Evolutionary conservation across 2,888 invertebrate species (phyloP).

Genomic region (Drosophila kuntzei): DNA sequence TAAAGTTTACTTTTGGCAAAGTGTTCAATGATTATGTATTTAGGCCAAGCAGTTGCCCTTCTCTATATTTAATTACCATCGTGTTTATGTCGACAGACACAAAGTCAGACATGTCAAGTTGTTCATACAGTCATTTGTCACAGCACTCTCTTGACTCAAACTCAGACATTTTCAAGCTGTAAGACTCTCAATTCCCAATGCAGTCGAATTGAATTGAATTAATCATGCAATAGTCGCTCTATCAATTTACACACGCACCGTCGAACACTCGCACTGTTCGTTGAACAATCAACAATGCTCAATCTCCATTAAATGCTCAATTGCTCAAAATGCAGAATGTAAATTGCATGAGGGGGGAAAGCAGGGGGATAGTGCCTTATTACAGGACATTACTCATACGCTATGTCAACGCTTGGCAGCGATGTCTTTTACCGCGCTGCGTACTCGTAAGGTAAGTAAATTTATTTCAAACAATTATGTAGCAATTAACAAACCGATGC

Average conservation of each 20-base stretch:
- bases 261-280: background rate
- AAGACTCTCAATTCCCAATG: slow-evolving; percentile 35
- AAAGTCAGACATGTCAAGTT: slow-evolving; percentile 22
- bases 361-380: slow-evolving; percentile 25
- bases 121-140: slow-evolving; percentile 35
- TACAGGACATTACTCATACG: slow-evolving; percentile 72
- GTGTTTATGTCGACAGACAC: slow-evolving; percentile 2
- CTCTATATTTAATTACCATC: slow-evolving; percentile 2
- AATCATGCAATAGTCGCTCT: slow-evolving; percentile 61
- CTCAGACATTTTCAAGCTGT: slow-evolving; percentile 2
- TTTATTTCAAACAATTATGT: slow-evolving; percentile 80
- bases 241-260: slow-evolving; percentile 39
- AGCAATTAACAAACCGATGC: slow-evolving; percentile 80
- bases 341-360: slow-evolving; percentile 33
- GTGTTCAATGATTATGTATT: background rate
- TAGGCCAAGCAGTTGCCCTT: too few species aligned
- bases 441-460: slow-evolving; percentile 61
- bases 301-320: slow-evolving; percentile 61
- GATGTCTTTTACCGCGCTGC: slow-evolving; percentile 43
- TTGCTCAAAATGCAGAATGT: slow-evolving; percentile 58
- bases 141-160: slow-evolving; percentile 9
- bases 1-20: background rate
- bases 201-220: slow-evolving; percentile 54
- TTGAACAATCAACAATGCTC: slow-evolving; percentile 43
- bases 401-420: slow-evolving; percentile 58